Evolutionary conservation across 2,113 vertebrate species (phyloP).

Genomic region (Panthera tigris): DNA sequence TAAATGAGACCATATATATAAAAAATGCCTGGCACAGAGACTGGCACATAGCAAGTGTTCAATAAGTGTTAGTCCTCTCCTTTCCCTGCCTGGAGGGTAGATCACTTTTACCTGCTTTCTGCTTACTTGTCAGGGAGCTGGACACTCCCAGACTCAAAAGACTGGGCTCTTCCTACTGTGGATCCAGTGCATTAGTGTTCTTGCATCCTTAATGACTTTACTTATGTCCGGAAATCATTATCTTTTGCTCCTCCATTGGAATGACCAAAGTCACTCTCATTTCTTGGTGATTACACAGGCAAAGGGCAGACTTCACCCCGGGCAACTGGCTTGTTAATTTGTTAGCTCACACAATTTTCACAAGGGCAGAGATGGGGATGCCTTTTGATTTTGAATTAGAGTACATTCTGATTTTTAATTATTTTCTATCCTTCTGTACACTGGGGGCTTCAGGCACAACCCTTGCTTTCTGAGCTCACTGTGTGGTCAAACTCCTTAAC

Average conservation of each 20-base stretch:
- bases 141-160: not conserved
- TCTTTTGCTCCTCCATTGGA: slow-evolving; percentile 5
- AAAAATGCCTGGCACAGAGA: not conserved
- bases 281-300: slow-evolving; percentile 64
- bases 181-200: not conserved
- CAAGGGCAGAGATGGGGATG: not conserved
- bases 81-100: not conserved
- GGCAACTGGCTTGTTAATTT: slow-evolving; percentile 60
- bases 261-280: not conserved
- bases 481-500: slow-evolving; percentile 10
- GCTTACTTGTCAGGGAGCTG: not conserved
- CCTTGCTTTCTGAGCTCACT: not conserved
- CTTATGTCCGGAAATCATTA: slow-evolving; percentile 31
- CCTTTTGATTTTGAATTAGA: slow-evolving; percentile 47
- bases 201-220: slow-evolving; percentile 51
- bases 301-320: slow-evolving; percentile 28
- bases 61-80: not conserved
- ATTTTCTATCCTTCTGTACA: slow-evolving; percentile 31
- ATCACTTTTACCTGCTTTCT: not conserved
- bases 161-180: not conserved
- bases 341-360: slow-evolving; percentile 23
- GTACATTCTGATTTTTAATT: slow-evolving; percentile 62
- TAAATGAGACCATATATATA: not conserved
- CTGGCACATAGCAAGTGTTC: not conserved
- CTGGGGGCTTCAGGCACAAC: not conserved